These are phyloP conservation scores for Tetraneura akinire DNA, from an alignment of 1,140 invertebrate species.

Conservation along the genomic window DNA sequence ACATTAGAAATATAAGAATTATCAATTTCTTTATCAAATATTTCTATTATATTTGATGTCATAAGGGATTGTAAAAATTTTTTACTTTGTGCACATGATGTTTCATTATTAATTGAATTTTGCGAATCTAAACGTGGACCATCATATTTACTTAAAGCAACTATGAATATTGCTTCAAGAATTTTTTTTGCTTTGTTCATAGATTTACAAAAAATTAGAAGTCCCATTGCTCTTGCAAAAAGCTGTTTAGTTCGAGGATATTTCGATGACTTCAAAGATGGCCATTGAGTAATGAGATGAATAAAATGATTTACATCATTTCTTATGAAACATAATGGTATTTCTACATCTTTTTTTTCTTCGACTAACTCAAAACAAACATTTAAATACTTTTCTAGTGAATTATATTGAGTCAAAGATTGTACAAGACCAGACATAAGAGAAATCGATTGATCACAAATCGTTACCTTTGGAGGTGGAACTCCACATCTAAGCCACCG, in stretches of 20 bases:
- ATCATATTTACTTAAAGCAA: neutral
- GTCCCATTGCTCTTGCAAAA: neutral
- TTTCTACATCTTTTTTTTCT: neutral
- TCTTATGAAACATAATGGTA: neutral
- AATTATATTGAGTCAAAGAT: neutral
- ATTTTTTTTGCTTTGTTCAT: neutral
- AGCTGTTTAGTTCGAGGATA: neutral
- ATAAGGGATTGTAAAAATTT: neutral
- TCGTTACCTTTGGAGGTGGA: no score
- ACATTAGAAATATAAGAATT: neutral
- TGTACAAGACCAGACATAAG: no score
- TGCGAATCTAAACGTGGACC: neutral
- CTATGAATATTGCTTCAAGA: neutral
- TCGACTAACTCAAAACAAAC: neutral
- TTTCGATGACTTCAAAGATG: neutral
- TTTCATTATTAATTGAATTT: neutral
- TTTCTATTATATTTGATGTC: neutral
- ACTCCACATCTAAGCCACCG: no score
- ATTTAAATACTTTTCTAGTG: neutral
- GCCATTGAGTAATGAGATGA: neutral
- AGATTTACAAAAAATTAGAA: constrained; percentile 3
- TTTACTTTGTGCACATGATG: neutral
- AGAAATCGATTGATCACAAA: no score
- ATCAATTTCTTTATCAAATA: neutral
- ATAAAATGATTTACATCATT: constrained; percentile 21